Percentiles rank a stretch among this genome's conserved stretches.
These are phyloP conservation scores for Hyperopisus bebe DNA, from an alignment of 2,113 vertebrate genomes.

Conservation along the genomic window DNA sequence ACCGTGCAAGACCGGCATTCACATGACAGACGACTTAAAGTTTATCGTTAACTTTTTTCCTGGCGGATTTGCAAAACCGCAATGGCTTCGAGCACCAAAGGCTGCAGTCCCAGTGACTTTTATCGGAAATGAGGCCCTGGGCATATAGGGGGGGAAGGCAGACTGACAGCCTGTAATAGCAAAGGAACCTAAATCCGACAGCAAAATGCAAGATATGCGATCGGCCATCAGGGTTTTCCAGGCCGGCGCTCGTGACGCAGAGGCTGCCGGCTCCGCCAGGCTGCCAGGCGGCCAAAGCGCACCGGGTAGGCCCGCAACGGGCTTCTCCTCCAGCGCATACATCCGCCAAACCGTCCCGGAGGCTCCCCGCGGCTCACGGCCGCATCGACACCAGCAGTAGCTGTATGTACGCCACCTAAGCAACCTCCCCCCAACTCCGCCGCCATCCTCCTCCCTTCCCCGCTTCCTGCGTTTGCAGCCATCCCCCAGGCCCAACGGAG, in stretches of 20 bases:
- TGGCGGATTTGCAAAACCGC: neutral
- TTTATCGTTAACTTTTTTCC: neutral
- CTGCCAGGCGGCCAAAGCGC: neutral
- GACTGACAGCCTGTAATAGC: neutral
- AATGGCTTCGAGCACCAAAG: neutral
- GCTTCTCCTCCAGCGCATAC: neutral
- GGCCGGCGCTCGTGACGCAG: neutral
- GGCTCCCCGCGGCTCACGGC: neutral
- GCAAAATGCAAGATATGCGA: neutral
- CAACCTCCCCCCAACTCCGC: neutral
- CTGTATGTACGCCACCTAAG: neutral
- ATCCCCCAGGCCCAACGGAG: slow-evolving; percentile 42
- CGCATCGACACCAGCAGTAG: neutral
- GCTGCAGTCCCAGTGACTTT: neutral
- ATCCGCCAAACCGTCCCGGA: neutral
- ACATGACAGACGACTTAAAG: neutral
- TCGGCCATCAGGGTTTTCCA: neutral
- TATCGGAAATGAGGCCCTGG: neutral
- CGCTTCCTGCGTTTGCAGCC: neutral
- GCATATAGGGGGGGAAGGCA: neutral
- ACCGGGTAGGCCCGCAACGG: neutral
- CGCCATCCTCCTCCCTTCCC: neutral
- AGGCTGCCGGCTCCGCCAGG: neutral
- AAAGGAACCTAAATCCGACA: neutral
- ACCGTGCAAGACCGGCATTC: neutral